A percentile compares a stretch with the other conserved stretches of the same genome.
Conservation (phyloP, 2,113 vertebrate species). For the Ictalurus punctatus region DNA sequence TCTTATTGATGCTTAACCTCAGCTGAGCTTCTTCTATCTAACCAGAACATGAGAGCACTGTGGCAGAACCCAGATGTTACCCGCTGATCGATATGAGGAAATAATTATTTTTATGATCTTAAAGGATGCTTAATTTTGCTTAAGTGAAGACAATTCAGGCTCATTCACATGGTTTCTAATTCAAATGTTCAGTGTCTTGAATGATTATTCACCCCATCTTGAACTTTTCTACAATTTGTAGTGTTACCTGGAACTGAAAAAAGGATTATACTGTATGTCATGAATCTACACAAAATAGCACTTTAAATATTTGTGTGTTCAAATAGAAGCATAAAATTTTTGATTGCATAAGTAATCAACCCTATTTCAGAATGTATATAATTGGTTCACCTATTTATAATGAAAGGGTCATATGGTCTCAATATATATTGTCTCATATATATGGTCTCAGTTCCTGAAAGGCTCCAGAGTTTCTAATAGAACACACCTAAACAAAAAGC, state of each 20-base stretch:
- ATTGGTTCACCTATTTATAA: background rate
- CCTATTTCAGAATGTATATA: background rate
- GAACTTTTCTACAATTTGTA: background rate
- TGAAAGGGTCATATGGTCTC: background rate
- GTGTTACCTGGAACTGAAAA: background rate
- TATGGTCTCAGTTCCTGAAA: background rate
- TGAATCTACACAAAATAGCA: background rate
- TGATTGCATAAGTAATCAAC: background rate
- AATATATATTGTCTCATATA: background rate
- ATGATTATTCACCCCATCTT: background rate
- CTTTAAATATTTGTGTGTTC: background rate
- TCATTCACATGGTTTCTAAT: background rate
- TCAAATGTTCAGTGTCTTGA: background rate
- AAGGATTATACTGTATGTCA: background rate
- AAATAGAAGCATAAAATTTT: background rate
- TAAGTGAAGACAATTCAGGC: background rate
- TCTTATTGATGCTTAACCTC: slow-evolving; percentile 40
- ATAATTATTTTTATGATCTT: background rate
- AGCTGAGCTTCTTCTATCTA: slow-evolving; percentile 12
- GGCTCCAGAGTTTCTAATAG: background rate
- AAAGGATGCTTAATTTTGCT: background rate
- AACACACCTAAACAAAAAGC: background rate
- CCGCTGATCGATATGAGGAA: background rate
- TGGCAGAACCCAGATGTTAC: slow-evolving; percentile 3
- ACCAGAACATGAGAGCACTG: background rate